Base-by-base conservation (phyloP, 2,797 vertebrate genomes). In the Karalla daura region DNA sequence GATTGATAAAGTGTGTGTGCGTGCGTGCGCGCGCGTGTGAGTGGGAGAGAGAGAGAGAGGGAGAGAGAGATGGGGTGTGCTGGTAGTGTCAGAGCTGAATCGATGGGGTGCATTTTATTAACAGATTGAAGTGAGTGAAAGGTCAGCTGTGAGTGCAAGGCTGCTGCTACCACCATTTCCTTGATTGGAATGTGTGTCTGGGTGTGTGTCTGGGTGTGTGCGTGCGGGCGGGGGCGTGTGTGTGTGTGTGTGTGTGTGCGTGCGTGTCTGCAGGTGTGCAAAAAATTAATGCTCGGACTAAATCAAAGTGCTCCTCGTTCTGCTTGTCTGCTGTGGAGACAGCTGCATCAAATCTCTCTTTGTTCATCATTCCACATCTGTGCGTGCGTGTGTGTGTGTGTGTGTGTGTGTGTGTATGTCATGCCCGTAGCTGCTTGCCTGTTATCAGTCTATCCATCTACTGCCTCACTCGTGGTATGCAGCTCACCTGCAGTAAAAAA, bases 51-150 rank as follows among this genome's bases (percentile, higher is more conserved):
- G 56, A 35, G 62, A 35, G 60, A 30, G 68, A 15, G 45, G 20
- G 63, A 43, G 17, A 50, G 67, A 61, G 64, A 77, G 60, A 63
- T 70, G 66, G 70, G 58, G 54, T 70, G 64, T 76, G 74, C 78
- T 70, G 62, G 66, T 12, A 3, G 59, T 61, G 80, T 84, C 87
- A 78, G 3, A 55, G 64, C 47, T 11, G n/a, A 70, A 89, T 87
- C 81, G 84, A 91, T 88, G 73, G 70, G 52, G 36, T 66, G 78
- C 61, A 20, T 90, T 91, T 90, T 84, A 91, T 89, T 78, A 85
- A 84, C 81, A 87, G 81, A 88, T 74, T 85, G 84, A 88, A 89
- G 81, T 71, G 71, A 84, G 84, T 81, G 67, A 86, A 89, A 90
- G 87, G 86, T 89, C 86, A 83, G 47, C 70, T 60, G 73, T 72